Percentiles rank a stretch among this genome's conserved stretches.
These are phyloP conservation scores for Brachionus rubens DNA, from an alignment of 1,140 invertebrate genomes.

Conservation along the genomic window DNA sequence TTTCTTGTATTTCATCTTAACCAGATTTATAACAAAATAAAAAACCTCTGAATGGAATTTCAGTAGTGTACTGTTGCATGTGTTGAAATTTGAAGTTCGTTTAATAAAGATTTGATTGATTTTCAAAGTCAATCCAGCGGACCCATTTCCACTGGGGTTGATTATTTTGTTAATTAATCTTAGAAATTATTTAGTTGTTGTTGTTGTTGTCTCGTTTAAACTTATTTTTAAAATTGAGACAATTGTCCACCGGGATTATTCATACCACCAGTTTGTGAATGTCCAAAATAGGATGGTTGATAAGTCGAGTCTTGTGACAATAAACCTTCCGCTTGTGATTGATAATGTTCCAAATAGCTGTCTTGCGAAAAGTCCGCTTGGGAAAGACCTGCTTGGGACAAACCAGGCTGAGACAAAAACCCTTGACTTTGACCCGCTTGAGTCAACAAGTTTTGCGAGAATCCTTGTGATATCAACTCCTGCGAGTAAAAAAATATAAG, in stretches of 20 bases:
- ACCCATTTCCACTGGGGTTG: not conserved
- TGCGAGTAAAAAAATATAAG: not conserved
- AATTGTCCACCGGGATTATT: constrained; percentile 12
- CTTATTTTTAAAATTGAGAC: constrained; percentile 31
- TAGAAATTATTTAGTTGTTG: not conserved
- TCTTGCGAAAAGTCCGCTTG: constrained; percentile 44
- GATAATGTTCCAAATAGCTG: constrained; percentile 31
- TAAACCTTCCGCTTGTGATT: constrained; percentile 28
- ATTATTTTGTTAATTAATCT: constrained; percentile 39
- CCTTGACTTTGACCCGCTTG: constrained; percentile 17
- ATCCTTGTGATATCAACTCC: constrained; percentile 23
- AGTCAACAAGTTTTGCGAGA: constrained; percentile 43
- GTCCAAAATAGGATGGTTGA: constrained; percentile 38
- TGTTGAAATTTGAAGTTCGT: too few relatives aligned
- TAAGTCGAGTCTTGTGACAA: constrained; percentile 45
- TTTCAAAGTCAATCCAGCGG: not conserved
- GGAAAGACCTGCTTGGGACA: constrained; percentile 43
- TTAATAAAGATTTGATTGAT: too few relatives aligned
- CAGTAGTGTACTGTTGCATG: too few relatives aligned
- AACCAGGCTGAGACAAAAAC: not conserved
- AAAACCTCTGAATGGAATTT: constrained; percentile 17
- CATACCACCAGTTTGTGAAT: constrained; percentile 37
- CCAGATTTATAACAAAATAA: constrained; percentile 45
- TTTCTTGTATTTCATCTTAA: constrained; percentile 12
- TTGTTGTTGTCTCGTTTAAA: not conserved